A percentile compares a stretch with the other conserved stretches of the same genome.
phyloP scores from a whole-genome alignment of 2,888 invertebrate species.

The Synanthedon andrenaeformis region DNA sequence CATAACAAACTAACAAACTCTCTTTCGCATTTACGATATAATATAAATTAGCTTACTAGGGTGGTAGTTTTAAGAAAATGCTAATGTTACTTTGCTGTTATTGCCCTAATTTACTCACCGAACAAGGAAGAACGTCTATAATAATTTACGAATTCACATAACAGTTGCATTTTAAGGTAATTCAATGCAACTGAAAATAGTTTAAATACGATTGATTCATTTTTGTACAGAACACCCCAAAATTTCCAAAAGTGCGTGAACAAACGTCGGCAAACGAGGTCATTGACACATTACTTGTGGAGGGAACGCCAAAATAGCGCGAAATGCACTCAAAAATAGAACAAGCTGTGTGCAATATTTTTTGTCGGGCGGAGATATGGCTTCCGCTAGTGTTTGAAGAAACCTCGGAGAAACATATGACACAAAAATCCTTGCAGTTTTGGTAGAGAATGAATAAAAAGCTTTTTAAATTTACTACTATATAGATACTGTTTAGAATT shows the following conservation, averaged over 20 bases:
- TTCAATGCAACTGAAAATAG: not conserved
- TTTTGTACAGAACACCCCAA: slow-evolving; percentile 25
- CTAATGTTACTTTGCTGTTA: no score
- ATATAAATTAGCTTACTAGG: no score
- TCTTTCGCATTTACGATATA: no score
- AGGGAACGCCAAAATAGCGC: slow-evolving; percentile 72
- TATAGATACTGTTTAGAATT: slow-evolving; percentile 3
- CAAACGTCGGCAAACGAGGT: slow-evolving; percentile 63
- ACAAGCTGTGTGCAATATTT: slow-evolving; percentile 67
- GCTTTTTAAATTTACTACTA: no score
- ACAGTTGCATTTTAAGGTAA: not conserved
- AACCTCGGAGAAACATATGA: no score
- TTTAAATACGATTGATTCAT: not conserved
- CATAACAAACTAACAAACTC: no score
- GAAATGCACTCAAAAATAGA: slow-evolving; percentile 70
- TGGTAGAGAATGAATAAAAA: not conserved
- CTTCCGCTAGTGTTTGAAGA: slow-evolving; percentile 27
- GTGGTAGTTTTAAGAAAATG: no score
- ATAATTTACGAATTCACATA: no score
- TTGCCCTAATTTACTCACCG: no score
- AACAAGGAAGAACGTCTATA: no score
- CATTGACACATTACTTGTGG: slow-evolving; percentile 62
- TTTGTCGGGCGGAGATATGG: slow-evolving; percentile 40
- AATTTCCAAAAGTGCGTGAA: slow-evolving; percentile 67
- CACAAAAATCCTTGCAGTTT: not conserved